These are phyloP conservation scores for Xiphophorus couchianus DNA, from an alignment of 2,113 vertebrate genomes.

Conservation along the genomic window DNA sequence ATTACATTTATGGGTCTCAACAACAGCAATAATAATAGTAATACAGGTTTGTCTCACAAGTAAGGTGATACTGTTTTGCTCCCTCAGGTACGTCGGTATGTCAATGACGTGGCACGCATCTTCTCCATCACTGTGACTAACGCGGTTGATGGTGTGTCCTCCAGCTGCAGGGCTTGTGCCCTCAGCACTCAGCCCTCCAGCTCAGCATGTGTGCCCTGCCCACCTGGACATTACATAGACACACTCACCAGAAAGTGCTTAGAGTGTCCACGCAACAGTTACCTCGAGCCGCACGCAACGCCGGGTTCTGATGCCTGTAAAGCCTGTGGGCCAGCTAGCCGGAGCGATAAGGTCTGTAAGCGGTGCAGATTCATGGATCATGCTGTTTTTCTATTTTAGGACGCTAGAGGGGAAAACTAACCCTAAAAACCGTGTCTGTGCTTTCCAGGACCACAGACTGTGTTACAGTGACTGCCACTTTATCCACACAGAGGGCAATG, in stretches of 20 bases:
- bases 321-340: constrained; percentile 90
- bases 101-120: constrained; percentile 91
- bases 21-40: neutral
- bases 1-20: no score
- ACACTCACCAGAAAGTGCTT: constrained; percentile 86
- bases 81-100: constrained; percentile 83
- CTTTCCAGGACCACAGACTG: constrained; percentile 87
- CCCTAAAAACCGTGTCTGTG: neutral
- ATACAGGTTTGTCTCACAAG: neutral
- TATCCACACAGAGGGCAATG: constrained; percentile 83
- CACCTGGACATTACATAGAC: constrained; percentile 91
- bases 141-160: constrained; percentile 88
- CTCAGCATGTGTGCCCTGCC: constrained; percentile 93
- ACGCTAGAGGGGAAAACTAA: constrained; percentile 9
- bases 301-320: constrained; percentile 87
- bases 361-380: neutral
- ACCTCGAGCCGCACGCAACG: constrained; percentile 87
- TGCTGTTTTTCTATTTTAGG: constrained; percentile 48
- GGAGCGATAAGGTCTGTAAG: constrained; percentile 82
- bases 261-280: constrained; percentile 88
- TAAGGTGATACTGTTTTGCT: neutral
- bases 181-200: constrained; percentile 83
- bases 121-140: constrained; percentile 92
- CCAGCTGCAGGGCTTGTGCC: constrained; percentile 88
- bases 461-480: constrained; percentile 94